Evolutionary conservation across 2,888 invertebrate species (phyloP), one percentile per base, ranked within the genome.

Genomic region (Pedicia rivosa): DNA sequence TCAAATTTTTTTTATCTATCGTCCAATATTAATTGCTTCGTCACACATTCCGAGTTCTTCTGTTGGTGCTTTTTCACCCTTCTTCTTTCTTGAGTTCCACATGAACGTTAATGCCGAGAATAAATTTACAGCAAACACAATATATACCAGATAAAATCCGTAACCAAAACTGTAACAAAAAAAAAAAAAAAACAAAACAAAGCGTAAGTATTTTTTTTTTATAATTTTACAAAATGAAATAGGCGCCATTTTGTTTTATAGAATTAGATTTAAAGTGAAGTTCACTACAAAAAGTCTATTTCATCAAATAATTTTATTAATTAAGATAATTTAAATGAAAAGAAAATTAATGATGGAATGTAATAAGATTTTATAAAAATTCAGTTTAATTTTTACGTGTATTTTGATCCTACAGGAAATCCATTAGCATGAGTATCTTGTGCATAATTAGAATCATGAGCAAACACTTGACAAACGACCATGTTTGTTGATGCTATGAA

Each of bases 31-130:
- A 28, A 81, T 79, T 0, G 84, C 82, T 50, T 86, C 86, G 49
- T 88, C 86, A 5, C 80, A 84, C 74, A 80, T 76, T 2, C 79
- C 84, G 27, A 82, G 65, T 52, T 84, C 81, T 44, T 81, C 81
- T n/a, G 72, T 78, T 4, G 79, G 78, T 2, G 83, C 83, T 50
- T 81, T 78, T 46, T 77, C 74, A 2, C 84, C 78, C 66, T 88
- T 88, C 57, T 80, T 74, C 56, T 88, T 88, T 40, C 79, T 73
- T 0, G 86, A 86, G 54, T 76, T 82, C 61, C 82, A 67, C 47
- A 87, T 70, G 56, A 87, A 88, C 36, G 77, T 67, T 8, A 72
- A 62, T 2, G 79, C 79, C 9, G 80, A 70, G 27, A 71, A 53
- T 8, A 79, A 52, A 54, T 80, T 81, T 35, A 74, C 65, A 16